phyloP scores from a whole-genome alignment of 1,140 invertebrate species.

The Proales similis region DNA sequence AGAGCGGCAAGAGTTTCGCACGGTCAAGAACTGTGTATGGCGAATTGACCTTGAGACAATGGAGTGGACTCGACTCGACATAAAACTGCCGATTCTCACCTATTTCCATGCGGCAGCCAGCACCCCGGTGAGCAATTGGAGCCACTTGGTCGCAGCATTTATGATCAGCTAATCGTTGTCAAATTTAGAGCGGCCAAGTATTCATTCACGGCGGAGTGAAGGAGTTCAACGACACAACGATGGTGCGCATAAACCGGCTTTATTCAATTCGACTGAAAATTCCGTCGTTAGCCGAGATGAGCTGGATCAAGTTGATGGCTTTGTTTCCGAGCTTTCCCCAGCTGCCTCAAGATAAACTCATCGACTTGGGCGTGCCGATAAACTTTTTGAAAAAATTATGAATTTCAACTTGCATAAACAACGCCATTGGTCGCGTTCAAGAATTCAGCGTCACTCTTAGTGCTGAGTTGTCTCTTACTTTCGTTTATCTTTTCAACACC shows the following conservation, averaged over 20 bases:
- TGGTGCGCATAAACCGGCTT: constrained; percentile 16
- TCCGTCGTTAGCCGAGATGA: constrained; percentile 17
- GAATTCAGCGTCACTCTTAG: too few species aligned
- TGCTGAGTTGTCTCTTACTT: too few species aligned
- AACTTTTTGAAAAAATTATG: too few species aligned
- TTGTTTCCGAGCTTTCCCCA: constrained; percentile 33
- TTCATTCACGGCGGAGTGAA: constrained; percentile 36
- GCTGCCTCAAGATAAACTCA: too few species aligned
- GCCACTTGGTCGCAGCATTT: not conserved
- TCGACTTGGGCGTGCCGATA: too few species aligned
- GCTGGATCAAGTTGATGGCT: constrained; percentile 26
- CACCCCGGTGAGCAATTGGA: constrained; percentile 15
- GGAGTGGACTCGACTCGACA: constrained; percentile 2
- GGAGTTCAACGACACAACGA: not conserved
- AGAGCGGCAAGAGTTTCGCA: not conserved
- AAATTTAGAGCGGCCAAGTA: constrained; percentile 17
- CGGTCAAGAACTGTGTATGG: constrained; percentile 28
- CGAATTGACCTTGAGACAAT: constrained; percentile 7
- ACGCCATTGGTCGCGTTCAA: too few species aligned
- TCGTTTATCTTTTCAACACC: too few species aligned
- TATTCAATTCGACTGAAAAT: constrained; percentile 13
- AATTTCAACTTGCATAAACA: too few species aligned
- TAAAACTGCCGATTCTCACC: constrained; percentile 20
- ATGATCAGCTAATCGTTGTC: not conserved
- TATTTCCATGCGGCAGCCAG: constrained; percentile 36